Evolutionary conservation across 2,888 invertebrate genomes (phyloP).

Genomic region (Erpobdella octoculata): DNA sequence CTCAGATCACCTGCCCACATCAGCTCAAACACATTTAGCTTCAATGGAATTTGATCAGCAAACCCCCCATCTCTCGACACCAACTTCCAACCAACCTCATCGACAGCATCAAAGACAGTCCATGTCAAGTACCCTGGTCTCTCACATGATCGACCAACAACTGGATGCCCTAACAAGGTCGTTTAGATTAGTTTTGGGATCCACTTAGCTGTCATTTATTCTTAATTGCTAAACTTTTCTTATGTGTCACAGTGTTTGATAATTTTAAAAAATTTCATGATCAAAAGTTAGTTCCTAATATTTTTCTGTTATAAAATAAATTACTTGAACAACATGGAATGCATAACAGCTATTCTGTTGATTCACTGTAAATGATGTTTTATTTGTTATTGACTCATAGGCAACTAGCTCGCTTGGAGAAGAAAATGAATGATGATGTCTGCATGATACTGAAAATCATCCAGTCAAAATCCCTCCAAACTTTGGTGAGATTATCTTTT

Average conservation of each 20-base stretch:
- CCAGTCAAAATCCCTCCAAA: neutral
- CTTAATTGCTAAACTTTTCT: no score
- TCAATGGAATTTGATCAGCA: slow-evolving; percentile 47
- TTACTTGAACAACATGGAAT: no score
- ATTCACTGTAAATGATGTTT: no score
- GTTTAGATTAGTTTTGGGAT: no score
- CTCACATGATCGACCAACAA: slow-evolving; percentile 44
- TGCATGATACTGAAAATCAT: slow-evolving; percentile 44
- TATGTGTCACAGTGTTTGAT: no score
- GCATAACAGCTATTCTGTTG: neutral
- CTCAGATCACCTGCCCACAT: no score
- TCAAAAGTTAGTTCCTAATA: neutral
- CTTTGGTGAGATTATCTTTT: neutral
- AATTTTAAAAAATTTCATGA: neutral
- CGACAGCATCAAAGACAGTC: neutral
- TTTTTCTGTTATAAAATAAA: neutral
- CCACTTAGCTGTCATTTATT: no score
- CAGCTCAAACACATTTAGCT: no score
- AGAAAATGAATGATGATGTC: slow-evolving; percentile 49
- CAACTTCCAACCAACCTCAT: slow-evolving; percentile 29
- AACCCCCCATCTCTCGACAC: slow-evolving; percentile 48
- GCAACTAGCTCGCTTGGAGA: slow-evolving; percentile 47
- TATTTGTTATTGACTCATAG: no score
- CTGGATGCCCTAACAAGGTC: slow-evolving; percentile 47
- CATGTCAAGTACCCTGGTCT: slow-evolving; percentile 35